These are phyloP conservation scores for Mola mola DNA, from an alignment of 2,113 vertebrate species.

Conservation along the genomic window DNA sequence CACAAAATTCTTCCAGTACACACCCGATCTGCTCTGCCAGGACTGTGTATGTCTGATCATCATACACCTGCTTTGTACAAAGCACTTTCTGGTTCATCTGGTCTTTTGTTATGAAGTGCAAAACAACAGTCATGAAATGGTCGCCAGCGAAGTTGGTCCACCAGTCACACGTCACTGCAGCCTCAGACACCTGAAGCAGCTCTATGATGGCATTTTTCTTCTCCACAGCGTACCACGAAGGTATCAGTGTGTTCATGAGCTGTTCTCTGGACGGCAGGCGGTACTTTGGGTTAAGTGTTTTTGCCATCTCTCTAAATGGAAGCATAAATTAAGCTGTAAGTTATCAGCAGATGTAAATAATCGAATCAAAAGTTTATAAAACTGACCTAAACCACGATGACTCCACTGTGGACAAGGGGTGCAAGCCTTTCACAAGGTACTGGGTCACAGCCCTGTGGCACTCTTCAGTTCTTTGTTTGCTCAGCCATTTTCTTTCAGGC, in stretches of 20 bases:
- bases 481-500: background rate
- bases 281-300: conserved; percentile 12
- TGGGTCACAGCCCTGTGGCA: conserved; percentile 5
- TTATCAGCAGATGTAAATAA: background rate
- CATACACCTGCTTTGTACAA: background rate
- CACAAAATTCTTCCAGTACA: conserved; percentile 12
- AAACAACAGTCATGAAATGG: background rate
- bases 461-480: conserved; percentile 5
- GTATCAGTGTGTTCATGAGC: conserved; percentile 1
- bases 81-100: conserved; percentile 8
- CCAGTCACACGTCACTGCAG: conserved; percentile 6
- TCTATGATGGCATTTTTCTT: conserved; percentile 3
- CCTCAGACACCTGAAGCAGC: background rate
- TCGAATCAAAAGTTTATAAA: background rate
- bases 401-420: conserved; percentile 7
- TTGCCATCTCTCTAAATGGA: conserved; percentile 5
- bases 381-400: background rate
- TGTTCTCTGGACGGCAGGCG: conserved; percentile 8
- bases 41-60: background rate
- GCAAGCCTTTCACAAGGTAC: conserved; percentile 8
- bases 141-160: background rate
- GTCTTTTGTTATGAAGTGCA: conserved; percentile 2
- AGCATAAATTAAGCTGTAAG: background rate
- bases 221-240: conserved; percentile 7
- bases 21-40: background rate